Evolutionary conservation across 2,113 vertebrate genomes (phyloP).

Genomic region (Gymnogyps californianus): DNA sequence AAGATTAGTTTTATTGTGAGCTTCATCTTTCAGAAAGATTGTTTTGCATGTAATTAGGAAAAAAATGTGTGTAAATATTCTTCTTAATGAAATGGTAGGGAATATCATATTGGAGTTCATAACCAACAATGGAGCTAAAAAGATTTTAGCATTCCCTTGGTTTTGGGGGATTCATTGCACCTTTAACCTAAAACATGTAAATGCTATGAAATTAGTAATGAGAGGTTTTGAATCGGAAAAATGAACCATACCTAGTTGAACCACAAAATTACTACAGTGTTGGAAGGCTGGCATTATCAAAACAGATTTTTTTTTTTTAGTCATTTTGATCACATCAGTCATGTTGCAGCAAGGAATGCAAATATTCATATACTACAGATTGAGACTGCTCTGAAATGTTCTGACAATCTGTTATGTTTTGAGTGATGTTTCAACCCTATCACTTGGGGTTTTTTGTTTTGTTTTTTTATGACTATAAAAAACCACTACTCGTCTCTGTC

Average conservation of each 20-base stretch:
- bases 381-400: constrained; percentile 52
- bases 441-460: constrained; percentile 48
- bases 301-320: neutral
- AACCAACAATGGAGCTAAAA: neutral
- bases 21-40: constrained; percentile 25
- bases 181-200: neutral
- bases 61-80: neutral
- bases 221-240: neutral
- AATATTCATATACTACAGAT: constrained; percentile 51
- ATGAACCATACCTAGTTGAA: neutral
- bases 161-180: neutral
- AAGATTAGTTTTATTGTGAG: constrained; percentile 13
- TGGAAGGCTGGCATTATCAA: neutral
- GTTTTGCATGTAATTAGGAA: constrained; percentile 21
- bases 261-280: neutral
- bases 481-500: constrained; percentile 52
- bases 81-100: neutral
- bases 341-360: constrained; percentile 21
- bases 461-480: constrained; percentile 41
- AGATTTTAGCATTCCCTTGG: neutral
- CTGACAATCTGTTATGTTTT: constrained; percentile 63
- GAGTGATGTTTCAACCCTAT: constrained; percentile 56
- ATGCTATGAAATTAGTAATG: neutral
- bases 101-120: neutral
- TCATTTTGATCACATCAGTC: constrained; percentile 27